Conservation (phyloP, 2,797 vertebrate species). For the Lophius americanus region DNA sequence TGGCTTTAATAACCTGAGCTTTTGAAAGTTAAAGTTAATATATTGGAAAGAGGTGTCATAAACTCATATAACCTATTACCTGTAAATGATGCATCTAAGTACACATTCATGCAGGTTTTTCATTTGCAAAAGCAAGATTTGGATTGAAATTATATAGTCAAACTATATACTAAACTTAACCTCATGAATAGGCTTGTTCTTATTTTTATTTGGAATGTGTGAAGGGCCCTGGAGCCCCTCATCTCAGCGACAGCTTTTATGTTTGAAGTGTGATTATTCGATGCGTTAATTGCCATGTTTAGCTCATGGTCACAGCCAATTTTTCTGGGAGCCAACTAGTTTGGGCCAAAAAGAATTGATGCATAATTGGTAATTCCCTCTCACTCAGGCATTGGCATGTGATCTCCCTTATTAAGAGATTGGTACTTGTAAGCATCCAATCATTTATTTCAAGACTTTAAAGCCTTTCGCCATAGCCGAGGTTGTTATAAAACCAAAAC, state of each 20-base stretch:
- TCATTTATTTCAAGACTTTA: background rate
- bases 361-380: slow-evolving; percentile 33
- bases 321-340: slow-evolving; percentile 42
- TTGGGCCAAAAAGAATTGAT: slow-evolving; percentile 43
- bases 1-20: slow-evolving; percentile 4
- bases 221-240: slow-evolving; percentile 30
- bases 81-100: background rate
- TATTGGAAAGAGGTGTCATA: background rate
- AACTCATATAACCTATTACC: background rate
- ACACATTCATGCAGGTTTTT: background rate
- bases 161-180: slow-evolving; percentile 1
- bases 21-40: background rate
- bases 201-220: slow-evolving; percentile 32
- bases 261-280: slow-evolving; percentile 62
- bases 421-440: slow-evolving; percentile 14
- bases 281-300: slow-evolving; percentile 53
- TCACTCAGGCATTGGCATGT: slow-evolving; percentile 35
- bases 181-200: slow-evolving; percentile 41
- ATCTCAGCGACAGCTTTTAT: slow-evolving; percentile 58
- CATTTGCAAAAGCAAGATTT: slow-evolving; percentile 2
- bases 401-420: slow-evolving; percentile 10
- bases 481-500: background rate
- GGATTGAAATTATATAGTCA: slow-evolving; percentile 19
- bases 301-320: slow-evolving; percentile 49
- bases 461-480: background rate